Percentiles rank a stretch among this genome's conserved stretches.
These are phyloP conservation scores for Pygathrix nemaeus DNA, from an alignment of 2,113 vertebrate species.

Conservation along the genomic window DNA sequence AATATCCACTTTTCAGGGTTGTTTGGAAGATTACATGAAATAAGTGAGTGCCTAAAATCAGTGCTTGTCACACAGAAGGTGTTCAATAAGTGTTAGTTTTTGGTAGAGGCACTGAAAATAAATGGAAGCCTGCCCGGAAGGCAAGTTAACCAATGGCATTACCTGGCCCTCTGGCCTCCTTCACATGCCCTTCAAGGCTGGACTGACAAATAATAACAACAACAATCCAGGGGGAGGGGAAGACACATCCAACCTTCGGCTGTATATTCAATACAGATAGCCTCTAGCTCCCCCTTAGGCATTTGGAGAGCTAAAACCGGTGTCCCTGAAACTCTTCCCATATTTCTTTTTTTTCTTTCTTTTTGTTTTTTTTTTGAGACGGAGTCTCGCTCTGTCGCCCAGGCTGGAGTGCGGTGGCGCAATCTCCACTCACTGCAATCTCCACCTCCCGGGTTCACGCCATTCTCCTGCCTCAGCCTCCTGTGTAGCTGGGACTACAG, in stretches of 20 bases:
- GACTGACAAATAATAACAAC: not conserved
- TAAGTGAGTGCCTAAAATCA: not conserved
- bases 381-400: no score
- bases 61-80: not conserved
- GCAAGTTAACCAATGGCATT: not conserved
- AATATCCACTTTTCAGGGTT: not conserved
- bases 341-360: not conserved
- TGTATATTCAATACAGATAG: not conserved
- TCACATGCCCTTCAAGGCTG: not conserved
- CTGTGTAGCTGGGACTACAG: no score
- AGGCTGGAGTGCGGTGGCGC: no score
- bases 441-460: rapidly evolving
- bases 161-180: not conserved
- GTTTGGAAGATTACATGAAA: not conserved
- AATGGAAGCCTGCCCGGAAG: not conserved
- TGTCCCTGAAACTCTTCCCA: not conserved
- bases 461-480: no score
- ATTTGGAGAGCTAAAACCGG: not conserved
- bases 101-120: not conserved
- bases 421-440: no score
- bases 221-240: not conserved
- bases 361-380: no score
- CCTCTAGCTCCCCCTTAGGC: not conserved
- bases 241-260: not conserved
- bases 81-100: not conserved